Base-by-base conservation (phyloP, 2,113 vertebrate genomes). In the Geococcyx californianus region DNA sequence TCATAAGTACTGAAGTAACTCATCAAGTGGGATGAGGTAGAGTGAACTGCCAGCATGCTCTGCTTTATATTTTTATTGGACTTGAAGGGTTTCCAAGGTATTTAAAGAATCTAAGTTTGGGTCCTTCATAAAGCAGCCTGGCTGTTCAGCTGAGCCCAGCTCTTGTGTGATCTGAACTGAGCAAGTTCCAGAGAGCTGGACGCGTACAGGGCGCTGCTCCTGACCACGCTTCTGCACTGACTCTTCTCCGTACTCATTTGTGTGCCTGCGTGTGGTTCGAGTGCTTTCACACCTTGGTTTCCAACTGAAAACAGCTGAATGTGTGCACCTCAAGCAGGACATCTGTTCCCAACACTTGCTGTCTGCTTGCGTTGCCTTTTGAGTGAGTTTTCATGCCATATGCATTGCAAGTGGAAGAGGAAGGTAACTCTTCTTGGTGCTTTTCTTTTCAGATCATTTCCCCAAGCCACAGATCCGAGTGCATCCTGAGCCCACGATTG, bases 401-500 rank as follows among this genome's bases (percentile, higher is more conserved):
- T 42, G 29, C 45, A n/a, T 60, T 60, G 17, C 47, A 19, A 29
- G n/a, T 28, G 45, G n/a, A 34, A 78, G 42, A 64, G 25, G 10
- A 20, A 64, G 73, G 44, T 69, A 52, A 52, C 68, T 89, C 14
- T 95, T 75, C 29, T 21, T 20, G 7, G 7, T 83, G 55, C 29
- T 45, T 96, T 94, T 74, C 3, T 89, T 94, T 96, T 52, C 89
- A 98, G 98, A 98, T 96, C 97, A 98, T 70, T 98, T 98, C 95
- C 98, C 98, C 6, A 98, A 98, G 23, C 98, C 98, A 0, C 98
- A 98, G 92, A 98, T 98, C 45, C 95, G 94, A 89, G 77, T 83
- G 4, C 98, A 98, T 47, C 98, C 98, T 25, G 98, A 98, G 95
- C 98, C 70, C 44, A 97, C 97, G 0, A 26, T 97, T 63, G 98